Conservation (phyloP, 2,797 vertebrate species). For the Rhinatrema bivittatum region DNA sequence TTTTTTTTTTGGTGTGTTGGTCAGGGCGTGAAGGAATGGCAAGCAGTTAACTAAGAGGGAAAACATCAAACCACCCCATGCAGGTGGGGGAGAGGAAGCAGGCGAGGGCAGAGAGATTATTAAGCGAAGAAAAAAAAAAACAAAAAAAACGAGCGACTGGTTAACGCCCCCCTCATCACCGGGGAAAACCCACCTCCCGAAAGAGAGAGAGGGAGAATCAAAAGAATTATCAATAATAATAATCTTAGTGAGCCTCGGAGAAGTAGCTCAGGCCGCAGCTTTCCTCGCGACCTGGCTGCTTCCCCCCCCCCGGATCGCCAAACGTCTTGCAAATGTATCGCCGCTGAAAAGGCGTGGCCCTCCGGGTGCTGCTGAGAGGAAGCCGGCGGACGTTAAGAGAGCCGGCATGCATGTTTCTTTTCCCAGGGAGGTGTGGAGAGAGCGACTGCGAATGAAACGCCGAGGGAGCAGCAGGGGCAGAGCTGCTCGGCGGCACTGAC, state of each 20-base stretch:
- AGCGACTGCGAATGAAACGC: neutral
- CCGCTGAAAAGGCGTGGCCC: too few species aligned
- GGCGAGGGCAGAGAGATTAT: neutral
- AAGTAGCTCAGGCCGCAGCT: neutral
- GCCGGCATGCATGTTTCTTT: neutral
- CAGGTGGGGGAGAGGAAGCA: too few species aligned
- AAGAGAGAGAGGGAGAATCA: neutral
- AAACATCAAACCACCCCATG: too few species aligned
- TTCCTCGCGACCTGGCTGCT: neutral
- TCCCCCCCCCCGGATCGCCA: slow-evolving; percentile 6
- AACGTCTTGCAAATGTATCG: too few species aligned
- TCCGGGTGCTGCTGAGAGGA: too few species aligned
- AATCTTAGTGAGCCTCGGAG: neutral
- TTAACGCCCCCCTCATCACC: too few species aligned
- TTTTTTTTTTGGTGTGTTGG: too few species aligned
- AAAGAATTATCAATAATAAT: neutral
- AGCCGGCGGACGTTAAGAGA: neutral
- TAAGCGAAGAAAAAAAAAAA: too few species aligned
- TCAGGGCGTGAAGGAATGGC: too few species aligned
- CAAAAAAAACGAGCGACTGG: too few species aligned
- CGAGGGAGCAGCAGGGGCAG: neutral
- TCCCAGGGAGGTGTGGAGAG: neutral
- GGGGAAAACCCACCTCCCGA: neutral
- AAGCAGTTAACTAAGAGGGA: too few species aligned
- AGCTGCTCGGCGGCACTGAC: slow-evolving; percentile 4